Evolutionary conservation across 2,888 invertebrate genomes (phyloP).

Genomic region (Pyrochroa serraticornis): DNA sequence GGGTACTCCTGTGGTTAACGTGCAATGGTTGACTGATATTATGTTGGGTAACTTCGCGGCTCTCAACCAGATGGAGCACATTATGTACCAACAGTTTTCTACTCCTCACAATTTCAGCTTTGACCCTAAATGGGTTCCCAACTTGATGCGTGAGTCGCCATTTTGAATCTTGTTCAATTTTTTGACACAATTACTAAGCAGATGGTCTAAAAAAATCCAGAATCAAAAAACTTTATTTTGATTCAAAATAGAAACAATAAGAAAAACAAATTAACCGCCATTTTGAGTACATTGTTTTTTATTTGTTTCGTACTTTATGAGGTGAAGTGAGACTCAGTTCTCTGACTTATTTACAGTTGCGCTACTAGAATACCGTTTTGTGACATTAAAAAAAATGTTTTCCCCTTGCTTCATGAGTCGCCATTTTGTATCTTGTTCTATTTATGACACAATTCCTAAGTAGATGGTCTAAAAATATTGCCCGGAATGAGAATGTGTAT

Average conservation of each 20-base stretch:
- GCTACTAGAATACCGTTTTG: too few species aligned
- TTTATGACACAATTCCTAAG: too few species aligned
- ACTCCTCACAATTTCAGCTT: constrained; percentile 77
- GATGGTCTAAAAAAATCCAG: too few species aligned
- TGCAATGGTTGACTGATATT: constrained; percentile 92
- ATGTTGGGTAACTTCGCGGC: constrained; percentile 87
- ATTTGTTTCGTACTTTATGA: too few species aligned
- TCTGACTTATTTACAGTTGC: too few species aligned
- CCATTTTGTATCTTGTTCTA: constrained; percentile 15
- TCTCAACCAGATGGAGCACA: constrained; percentile 78
- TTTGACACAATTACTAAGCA: too few species aligned
- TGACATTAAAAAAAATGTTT: too few species aligned
- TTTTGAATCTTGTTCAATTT: constrained; percentile 17
- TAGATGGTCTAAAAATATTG: too few species aligned
- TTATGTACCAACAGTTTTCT: constrained; percentile 88
- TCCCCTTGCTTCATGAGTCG: constrained; percentile 86
- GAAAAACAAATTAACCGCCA: constrained; percentile 6
- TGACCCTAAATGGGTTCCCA: constrained; percentile 84
- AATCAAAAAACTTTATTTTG: too few species aligned
- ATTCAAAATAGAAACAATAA: too few species aligned
- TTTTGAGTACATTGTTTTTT: neutral
- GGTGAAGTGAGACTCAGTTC: too few species aligned
- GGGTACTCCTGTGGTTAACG: constrained; percentile 90
- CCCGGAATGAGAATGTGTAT: too few species aligned
- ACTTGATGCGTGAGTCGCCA: constrained; percentile 81